Base-by-base conservation (phyloP, 2,113 vertebrate genomes). In the Sclerurus mexicanus region DNA sequence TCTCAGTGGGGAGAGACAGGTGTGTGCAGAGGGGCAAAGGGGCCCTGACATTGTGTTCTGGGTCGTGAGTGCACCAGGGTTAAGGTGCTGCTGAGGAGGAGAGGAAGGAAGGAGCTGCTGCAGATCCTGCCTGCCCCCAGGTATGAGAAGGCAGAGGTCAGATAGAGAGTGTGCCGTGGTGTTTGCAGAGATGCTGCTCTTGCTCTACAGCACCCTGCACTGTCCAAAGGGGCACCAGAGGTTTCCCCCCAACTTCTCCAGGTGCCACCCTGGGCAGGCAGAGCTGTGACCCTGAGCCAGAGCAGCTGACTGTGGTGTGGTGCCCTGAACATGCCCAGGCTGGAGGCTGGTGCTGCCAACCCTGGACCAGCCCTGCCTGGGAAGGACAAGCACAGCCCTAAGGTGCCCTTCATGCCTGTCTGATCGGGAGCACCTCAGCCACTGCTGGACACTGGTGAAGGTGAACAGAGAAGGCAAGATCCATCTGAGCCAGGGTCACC, bases 401-500 rank as follows among this genome's bases (percentile, higher is more conserved):
- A 71, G 96, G n/a, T 69, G 87, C 68, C 87, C 88, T 96, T 96
- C 96, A 81, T 89, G 96, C 88, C 88, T 96, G 96, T 92, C 93
- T 47, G 56, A 89, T 83, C 22, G 0, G 58, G 53, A 94, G 50
- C 1, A 1, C 66, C 93, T 59, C 4, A 1, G 50, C 56, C 64
- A 14, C 15, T 0, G 6, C 80, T 4, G 84, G 93, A 50, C 25
- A 0, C 39, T 56, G 15, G 66, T 13, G 78, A 81, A 92, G 78
- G 82, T 50, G 62, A 53, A 17, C 62, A 12, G 63, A 55, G 52
- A 47, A 92, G 76, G 82, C 40, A 63, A n/a, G 72, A 80, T 37
- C 55, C 14, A 3, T 59, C 14, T 35, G 68, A 92, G 80, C 39
- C 1, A 0, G 44, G 72, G 86, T 93, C 92, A 93, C 67, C 78